Base-by-base conservation (phyloP, 2,797 vertebrate species). In the Botia kubotai region DNA sequence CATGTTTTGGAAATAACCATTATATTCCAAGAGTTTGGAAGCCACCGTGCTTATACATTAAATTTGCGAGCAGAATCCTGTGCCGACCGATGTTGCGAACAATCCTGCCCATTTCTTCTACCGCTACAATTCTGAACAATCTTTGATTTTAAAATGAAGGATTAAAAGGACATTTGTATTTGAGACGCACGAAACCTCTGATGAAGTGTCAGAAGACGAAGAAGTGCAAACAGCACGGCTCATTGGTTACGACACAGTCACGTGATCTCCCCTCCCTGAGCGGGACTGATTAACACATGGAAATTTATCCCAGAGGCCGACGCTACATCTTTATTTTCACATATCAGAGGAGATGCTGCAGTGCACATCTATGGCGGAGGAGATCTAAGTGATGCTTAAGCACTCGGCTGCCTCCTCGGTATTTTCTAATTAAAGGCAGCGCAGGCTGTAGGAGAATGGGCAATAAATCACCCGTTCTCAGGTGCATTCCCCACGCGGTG, bases 401-500 rank as follows among this genome's bases (percentile, higher is more conserved):
- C 91, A 87, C 89, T 90, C 90, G 85, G 90, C 88, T 92, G 92
- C 92, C 90, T 92, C 87, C 88, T 88, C 91, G 89, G 89, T 91
- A 90, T 93, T 94, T 94, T 93, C 90, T 93, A 94, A 94, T 94
- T 94, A 94, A 93, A 93, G 92, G 86, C 88, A 90, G 90, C 90
- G 92, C 91, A 84, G 91, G 90, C 91, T 92, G 87, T 88, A 81
- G 91, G 90, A 89, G 87, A 78, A 88, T 84, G 85, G 62, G 92
- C 91, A 93, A 94, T 94, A 94, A 94, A 94, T 94, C 92, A 93
- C 87, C 3, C 53, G 82, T 90, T 93, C 93, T 94, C 93, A 92
- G 92, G 93, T 94, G 91, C 90, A 87, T 87, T 89, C 88, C 88
- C 83, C 79, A 87, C 88, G 89, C 91, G 84, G 85, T 89, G 89